These are phyloP conservation scores for Ictidomys tridecemlineatus DNA, from an alignment of 2,113 vertebrate genomes.

Conservation along the genomic window DNA sequence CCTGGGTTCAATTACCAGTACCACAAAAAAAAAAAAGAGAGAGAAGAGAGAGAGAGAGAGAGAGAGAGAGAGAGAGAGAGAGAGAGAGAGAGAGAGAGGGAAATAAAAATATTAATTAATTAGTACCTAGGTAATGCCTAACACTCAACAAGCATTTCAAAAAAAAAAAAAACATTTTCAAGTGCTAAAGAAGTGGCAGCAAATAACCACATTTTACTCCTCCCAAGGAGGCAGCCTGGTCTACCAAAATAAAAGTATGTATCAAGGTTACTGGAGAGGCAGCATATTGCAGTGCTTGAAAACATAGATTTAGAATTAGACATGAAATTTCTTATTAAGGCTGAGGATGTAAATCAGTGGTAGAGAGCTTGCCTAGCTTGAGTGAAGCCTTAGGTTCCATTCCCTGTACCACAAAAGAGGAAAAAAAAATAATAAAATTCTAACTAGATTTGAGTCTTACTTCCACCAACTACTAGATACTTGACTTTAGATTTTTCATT, in stretches of 20 bases:
- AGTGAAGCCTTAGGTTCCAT: too few relatives aligned
- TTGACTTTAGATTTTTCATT: neutral
- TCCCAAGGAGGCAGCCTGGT: neutral
- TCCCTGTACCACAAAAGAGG: neutral
- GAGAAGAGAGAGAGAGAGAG: too few relatives aligned
- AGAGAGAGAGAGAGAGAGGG: too few relatives aligned
- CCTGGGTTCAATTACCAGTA: too few relatives aligned
- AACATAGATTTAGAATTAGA: neutral
- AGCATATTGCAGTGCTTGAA: neutral
- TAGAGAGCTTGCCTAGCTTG: too few relatives aligned
- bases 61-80: too few relatives aligned
- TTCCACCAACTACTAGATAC: conserved; percentile 56
- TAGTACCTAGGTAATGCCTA: conserved; percentile 1
- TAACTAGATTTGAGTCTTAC: conserved; percentile 43
- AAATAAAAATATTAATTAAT: conserved; percentile 26
- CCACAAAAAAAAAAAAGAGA: too few relatives aligned
- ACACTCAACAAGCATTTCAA: neutral
- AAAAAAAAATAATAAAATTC: neutral
- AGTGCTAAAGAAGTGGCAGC: neutral
- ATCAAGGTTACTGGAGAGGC: neutral
- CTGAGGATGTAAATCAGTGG: too few relatives aligned
- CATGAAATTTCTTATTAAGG: conserved; percentile 62
- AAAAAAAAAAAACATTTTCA: conserved; percentile 36
- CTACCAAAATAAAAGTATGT: conserved; percentile 27
- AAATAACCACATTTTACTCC: neutral